Evolutionary conservation across 2,888 invertebrate genomes (phyloP).

Genomic region (Heteromurus nitidus): DNA sequence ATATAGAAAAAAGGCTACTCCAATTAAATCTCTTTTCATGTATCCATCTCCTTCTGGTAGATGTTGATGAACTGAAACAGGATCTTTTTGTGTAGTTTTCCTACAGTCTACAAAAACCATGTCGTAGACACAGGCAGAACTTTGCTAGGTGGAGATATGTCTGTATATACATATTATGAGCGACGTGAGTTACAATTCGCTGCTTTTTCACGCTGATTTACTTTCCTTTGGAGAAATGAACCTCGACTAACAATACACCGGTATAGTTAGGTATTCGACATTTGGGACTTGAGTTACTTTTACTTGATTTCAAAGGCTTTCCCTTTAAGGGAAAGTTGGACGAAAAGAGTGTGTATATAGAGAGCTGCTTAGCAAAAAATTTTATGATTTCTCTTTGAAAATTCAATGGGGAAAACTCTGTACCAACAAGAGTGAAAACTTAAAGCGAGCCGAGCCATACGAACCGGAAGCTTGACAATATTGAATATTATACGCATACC

Average conservation of each 20-base stretch:
- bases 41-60: constrained; percentile 29
- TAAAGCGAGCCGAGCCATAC: not conserved
- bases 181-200: not conserved
- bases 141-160: not conserved
- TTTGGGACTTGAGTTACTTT: constrained; percentile 1
- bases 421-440: not conserved
- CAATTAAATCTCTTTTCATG: constrained; percentile 44
- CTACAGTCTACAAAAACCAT: not conserved
- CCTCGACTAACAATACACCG: not conserved
- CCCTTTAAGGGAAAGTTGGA: constrained; percentile 1
- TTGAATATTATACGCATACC: constrained; percentile 47
- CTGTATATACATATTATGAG: not conserved
- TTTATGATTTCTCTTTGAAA: constrained; percentile 34
- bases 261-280: not conserved
- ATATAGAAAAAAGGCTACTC: constrained; percentile 48
- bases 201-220: not conserved
- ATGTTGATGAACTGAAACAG: constrained; percentile 47
- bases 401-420: constrained; percentile 23
- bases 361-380: constrained; percentile 53
- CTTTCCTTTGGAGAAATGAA: not conserved
- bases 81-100: constrained; percentile 1
- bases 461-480: constrained; percentile 30
- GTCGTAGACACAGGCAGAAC: not conserved
- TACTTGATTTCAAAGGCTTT: not conserved
- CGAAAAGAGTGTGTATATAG: not conserved